Base-by-base conservation (phyloP, 2,888 invertebrate species). In the Epinotia demarniana region DNA sequence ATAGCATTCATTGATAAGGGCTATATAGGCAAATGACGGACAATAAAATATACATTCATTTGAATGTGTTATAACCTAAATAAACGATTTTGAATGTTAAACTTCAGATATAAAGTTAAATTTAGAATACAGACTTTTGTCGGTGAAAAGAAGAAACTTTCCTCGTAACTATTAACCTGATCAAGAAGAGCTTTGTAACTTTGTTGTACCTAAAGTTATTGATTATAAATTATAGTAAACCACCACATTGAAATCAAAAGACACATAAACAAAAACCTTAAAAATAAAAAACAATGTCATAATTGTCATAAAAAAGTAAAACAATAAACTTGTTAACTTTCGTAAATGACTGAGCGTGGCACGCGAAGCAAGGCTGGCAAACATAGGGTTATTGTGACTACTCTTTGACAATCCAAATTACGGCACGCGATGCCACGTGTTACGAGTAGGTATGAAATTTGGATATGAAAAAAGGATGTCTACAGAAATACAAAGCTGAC, bases 1-100 rank as follows among this genome's bases (percentile, higher is more conserved):
- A 79, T 78, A 82, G 81, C 80, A 80, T 81, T 80, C 79, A 78
- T 76, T 80, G 78, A 78, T 77, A 67, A 79, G 78, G 75, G 74
- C 75, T 73, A 76, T 57, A 77, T 53, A 68, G 66, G 39, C 66
- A 62, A 75, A 76, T 75, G 55, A 72, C 57, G 64, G 12, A 12
- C 57, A 63, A 64, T 61, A 49, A 73, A 61, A 74, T 69, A 77
- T 79, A 68, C 71, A 73, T 75, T 61, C 19, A 66, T 61, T 57
- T 60, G 3, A 69, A 58, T 16, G 12, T 60, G 58, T 58, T 58
- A 71, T 62, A 68, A 46, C n/a, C 39, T n/a, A 18, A 43, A 61
- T 57, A 66, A 58, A 55, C 18, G n/a, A 53, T 61, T 39, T 43
- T 39, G 18, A 6, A 60, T 33, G 27, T n/a, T 72, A 63, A 5